These are phyloP conservation scores for Hymenochirus boettgeri DNA, from an alignment of 2,113 vertebrate genomes.

Conservation along the genomic window DNA sequence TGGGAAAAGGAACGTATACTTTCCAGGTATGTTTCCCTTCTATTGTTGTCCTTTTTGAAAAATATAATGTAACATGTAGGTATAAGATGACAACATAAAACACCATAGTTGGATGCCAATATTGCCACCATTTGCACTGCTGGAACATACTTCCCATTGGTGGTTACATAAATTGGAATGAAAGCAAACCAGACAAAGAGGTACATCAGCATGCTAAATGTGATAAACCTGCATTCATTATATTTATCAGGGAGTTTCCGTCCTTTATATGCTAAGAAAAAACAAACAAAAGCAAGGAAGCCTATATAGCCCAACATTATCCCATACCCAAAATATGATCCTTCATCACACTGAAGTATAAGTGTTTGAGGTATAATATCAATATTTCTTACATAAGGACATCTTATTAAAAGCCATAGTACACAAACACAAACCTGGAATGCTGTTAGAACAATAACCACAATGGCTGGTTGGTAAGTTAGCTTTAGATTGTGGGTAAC, in stretches of 20 bases:
- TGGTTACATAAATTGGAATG: constrained; percentile 49
- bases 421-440: constrained; percentile 53
- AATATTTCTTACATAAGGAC: constrained; percentile 25
- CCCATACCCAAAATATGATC: constrained; percentile 46
- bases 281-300: constrained; percentile 52
- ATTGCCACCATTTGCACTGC: constrained; percentile 55
- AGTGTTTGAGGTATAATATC: constrained; percentile 29
- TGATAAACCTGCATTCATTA: constrained; percentile 55
- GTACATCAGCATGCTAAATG: constrained; percentile 62
- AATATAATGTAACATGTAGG: constrained; percentile 52
- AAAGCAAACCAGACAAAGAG: constrained; percentile 60
- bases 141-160: constrained; percentile 37
- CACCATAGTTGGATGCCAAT: constrained; percentile 55
- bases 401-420: constrained; percentile 52
- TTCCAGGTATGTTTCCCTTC: constrained; percentile 6
- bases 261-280: constrained; percentile 55
- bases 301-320: constrained; percentile 57
- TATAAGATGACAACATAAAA: constrained; percentile 56
- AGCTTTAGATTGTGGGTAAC: constrained; percentile 31
- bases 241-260: constrained; percentile 51
- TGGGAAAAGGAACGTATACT: constrained; percentile 6
- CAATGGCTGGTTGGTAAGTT: constrained; percentile 48
- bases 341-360: constrained; percentile 47
- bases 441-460: constrained; percentile 39
- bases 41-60: constrained; percentile 43